Conservation (phyloP, 2,797 vertebrate genomes). For the Hyperoplus immaculatus region DNA sequence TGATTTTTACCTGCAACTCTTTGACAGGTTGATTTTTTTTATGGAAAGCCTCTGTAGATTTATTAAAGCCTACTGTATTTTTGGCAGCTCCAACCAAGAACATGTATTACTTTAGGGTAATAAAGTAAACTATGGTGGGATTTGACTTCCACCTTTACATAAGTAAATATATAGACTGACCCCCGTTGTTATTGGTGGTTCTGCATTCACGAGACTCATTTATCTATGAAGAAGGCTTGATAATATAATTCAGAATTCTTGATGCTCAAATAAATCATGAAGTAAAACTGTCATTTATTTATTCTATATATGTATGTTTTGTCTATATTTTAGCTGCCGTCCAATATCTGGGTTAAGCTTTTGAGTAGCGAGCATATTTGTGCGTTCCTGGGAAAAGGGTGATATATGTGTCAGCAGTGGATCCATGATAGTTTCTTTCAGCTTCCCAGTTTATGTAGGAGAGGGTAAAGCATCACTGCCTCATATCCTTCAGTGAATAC, state of each 20-base stretch:
- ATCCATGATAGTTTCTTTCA: constrained; percentile 69
- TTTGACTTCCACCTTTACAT: neutral
- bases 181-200: constrained; percentile 7
- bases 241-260: constrained; percentile 9
- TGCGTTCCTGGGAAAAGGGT: constrained; percentile 61
- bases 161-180: neutral
- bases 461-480: constrained; percentile 66
- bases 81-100: neutral
- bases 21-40: neutral
- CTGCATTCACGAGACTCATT: constrained; percentile 10
- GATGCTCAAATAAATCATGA: constrained; percentile 28
- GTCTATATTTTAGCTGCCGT: constrained; percentile 41
- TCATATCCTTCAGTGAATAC: constrained; percentile 63
- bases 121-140: constrained; percentile 4
- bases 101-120: neutral
- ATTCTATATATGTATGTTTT: constrained; percentile 54
- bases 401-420: constrained; percentile 72
- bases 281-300: constrained; percentile 39
- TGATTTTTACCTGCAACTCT: neutral
- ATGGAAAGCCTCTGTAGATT: neutral
- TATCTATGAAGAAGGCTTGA: constrained; percentile 5
- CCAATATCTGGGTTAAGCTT: constrained; percentile 41
- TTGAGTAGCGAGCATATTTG: constrained; percentile 56
- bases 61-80: neutral
- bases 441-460: constrained; percentile 71